These are phyloP conservation scores for Acrocyrtus sp. DNA, from an alignment of 2,888 invertebrate genomes.

Conservation along the genomic window DNA sequence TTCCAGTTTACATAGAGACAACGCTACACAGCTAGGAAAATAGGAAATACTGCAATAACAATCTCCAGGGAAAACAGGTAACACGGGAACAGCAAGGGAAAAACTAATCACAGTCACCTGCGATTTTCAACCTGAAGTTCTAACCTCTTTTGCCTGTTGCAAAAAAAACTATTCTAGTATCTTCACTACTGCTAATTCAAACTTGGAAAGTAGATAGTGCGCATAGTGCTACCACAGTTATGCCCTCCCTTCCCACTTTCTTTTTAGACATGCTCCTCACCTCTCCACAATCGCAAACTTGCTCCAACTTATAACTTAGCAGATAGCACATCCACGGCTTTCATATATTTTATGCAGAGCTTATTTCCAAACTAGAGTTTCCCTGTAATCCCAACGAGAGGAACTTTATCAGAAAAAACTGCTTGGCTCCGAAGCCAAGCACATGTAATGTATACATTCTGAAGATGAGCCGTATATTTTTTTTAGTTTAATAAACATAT, in stretches of 20 bases:
- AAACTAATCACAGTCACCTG: constrained; percentile 48
- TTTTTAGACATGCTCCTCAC: too few relatives aligned
- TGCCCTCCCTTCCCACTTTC: not conserved
- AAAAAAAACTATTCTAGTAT: constrained; percentile 19
- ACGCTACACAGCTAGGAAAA: constrained; percentile 2
- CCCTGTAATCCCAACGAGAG: too few relatives aligned
- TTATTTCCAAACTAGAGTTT: too few relatives aligned
- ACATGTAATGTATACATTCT: too few relatives aligned
- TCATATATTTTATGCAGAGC: too few relatives aligned
- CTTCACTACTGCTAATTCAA: constrained; percentile 36
- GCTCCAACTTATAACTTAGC: too few relatives aligned
- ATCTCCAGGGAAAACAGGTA: constrained; percentile 38
- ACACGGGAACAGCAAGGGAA: constrained; percentile 21
- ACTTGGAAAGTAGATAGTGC: not conserved
- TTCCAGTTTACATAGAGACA: not conserved
- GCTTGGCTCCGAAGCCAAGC: too few relatives aligned
- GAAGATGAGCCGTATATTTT: too few relatives aligned
- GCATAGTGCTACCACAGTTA: not conserved
- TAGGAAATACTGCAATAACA: constrained; percentile 15
- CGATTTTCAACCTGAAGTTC: constrained; percentile 27
- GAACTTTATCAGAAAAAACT: too few relatives aligned
- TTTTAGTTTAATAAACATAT: too few relatives aligned
- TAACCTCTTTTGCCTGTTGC: constrained; percentile 27
- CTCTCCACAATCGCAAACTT: too few relatives aligned
- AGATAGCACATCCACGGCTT: too few relatives aligned